Percentiles rank a stretch among this genome's conserved stretches.
These are phyloP conservation scores for Acanthurus leucopareius DNA, from an alignment of 2,797 vertebrate species.

Conservation along the genomic window DNA sequence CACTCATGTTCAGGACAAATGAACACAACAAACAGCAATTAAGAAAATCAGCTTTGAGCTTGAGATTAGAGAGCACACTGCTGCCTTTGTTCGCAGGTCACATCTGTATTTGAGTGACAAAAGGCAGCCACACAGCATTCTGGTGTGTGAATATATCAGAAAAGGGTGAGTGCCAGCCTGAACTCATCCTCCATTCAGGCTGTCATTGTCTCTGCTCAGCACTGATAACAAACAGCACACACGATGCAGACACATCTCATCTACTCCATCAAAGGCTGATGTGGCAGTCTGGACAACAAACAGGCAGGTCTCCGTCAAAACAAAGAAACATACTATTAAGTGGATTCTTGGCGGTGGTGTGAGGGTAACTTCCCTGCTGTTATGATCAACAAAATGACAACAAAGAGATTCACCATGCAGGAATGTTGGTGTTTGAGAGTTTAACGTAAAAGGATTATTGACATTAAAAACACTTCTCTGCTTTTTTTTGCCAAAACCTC, in stretches of 20 bases:
- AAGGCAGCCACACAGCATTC: constrained; percentile 54
- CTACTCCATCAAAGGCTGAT: constrained; percentile 68
- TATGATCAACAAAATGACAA: constrained; percentile 23
- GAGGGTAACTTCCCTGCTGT: constrained; percentile 16
- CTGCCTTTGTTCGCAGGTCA: constrained; percentile 69
- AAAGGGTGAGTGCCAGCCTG: constrained; percentile 59
- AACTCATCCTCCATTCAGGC: constrained; percentile 60
- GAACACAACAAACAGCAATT: constrained; percentile 53
- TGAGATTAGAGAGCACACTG: constrained; percentile 66
- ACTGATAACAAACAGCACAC: constrained; percentile 67
- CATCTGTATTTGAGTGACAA: constrained; percentile 74
- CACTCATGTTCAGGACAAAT: constrained; percentile 46
- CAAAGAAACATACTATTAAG: constrained; percentile 50
- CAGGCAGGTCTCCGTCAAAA: constrained; percentile 53
- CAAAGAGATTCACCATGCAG: background rate
- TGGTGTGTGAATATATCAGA: constrained; percentile 52
- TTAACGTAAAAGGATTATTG: background rate
- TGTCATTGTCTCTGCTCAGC: constrained; percentile 61
- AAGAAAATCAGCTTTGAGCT: constrained; percentile 60
- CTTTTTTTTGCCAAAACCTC: background rate
- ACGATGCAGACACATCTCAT: constrained; percentile 63
- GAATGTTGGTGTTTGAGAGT: background rate
- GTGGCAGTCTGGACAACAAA: constrained; percentile 56
- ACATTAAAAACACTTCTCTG: background rate
- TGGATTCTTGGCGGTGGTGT: constrained; percentile 41